Evolutionary conservation across 2,113 vertebrate genomes (phyloP).

Genomic region (Coptodon bakossiorum): DNA sequence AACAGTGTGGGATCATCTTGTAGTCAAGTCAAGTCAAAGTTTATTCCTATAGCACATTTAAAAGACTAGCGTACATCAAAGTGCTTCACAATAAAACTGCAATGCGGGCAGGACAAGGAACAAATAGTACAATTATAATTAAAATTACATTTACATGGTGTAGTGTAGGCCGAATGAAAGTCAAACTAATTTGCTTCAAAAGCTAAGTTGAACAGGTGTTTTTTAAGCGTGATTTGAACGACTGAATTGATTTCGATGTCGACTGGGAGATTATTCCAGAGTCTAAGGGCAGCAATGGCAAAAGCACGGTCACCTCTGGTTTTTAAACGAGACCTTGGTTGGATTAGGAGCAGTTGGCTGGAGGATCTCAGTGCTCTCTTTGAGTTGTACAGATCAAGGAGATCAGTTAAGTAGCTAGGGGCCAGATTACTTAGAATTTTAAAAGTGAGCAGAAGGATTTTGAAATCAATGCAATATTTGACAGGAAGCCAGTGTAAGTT

Average conservation of each 20-base stretch:
- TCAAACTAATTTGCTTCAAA: neutral
- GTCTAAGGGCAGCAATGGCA: neutral
- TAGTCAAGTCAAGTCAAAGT: neutral
- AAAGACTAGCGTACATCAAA: neutral
- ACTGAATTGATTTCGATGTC: neutral
- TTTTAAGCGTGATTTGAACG: neutral
- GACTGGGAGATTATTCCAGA: neutral
- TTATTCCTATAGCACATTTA: neutral
- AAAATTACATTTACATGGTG: neutral
- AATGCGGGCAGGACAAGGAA: neutral
- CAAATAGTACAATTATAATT: neutral
- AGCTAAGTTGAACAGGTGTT: neutral
- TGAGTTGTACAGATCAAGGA: neutral
- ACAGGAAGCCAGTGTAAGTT: neutral
- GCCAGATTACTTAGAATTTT: neutral
- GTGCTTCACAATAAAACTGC: neutral
- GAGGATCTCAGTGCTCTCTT: neutral
- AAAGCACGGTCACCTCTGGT: neutral
- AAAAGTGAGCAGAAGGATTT: neutral
- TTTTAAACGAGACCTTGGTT: neutral
- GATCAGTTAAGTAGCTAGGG: neutral
- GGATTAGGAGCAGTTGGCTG: neutral
- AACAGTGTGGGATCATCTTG: neutral
- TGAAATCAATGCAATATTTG: neutral
- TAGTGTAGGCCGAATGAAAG: neutral